Percentiles rank a stretch among this genome's conserved stretches.
Evolutionary conservation across 2,113 vertebrate genomes (phyloP).

Genomic region (Eulacestoma nigropectus): DNA sequence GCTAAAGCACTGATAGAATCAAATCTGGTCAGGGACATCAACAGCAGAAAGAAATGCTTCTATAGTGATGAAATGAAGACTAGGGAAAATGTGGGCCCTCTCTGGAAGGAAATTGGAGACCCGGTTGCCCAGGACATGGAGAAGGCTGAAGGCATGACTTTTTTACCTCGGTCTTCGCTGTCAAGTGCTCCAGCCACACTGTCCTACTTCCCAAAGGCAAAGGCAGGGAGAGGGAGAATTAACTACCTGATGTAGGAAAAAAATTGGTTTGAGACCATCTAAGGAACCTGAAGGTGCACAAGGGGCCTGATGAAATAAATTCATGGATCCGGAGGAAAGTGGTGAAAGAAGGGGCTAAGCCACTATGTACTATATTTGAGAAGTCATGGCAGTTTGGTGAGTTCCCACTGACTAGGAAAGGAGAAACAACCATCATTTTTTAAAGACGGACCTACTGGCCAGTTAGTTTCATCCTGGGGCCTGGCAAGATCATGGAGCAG

Average conservation of each 20-base stretch:
- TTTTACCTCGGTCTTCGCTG: background rate
- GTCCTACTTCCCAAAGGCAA: background rate
- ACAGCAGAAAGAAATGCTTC: background rate
- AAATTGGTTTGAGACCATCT: background rate
- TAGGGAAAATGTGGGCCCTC: background rate
- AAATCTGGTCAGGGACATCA: background rate
- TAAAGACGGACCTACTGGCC: background rate
- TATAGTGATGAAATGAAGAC: background rate
- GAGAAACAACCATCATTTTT: background rate
- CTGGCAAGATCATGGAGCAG: background rate
- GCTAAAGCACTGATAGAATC: background rate
- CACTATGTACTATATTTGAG: background rate
- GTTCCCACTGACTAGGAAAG: background rate
- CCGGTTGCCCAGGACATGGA: background rate
- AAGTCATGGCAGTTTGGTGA: fast-evolving
- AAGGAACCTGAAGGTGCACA: background rate
- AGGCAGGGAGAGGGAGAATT: background rate
- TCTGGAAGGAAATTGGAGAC: background rate
- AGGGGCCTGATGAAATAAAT: background rate
- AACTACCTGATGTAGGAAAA: background rate
- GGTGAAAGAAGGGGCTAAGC: background rate
- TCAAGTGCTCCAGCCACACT: background rate
- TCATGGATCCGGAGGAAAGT: background rate
- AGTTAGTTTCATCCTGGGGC: background rate
- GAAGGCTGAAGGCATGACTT: background rate